Percentiles rank a stretch among this genome's conserved stretches.
Evolutionary conservation across 2,113 vertebrate species (phyloP).

Genomic region (Hippocampus abdominalis): DNA sequence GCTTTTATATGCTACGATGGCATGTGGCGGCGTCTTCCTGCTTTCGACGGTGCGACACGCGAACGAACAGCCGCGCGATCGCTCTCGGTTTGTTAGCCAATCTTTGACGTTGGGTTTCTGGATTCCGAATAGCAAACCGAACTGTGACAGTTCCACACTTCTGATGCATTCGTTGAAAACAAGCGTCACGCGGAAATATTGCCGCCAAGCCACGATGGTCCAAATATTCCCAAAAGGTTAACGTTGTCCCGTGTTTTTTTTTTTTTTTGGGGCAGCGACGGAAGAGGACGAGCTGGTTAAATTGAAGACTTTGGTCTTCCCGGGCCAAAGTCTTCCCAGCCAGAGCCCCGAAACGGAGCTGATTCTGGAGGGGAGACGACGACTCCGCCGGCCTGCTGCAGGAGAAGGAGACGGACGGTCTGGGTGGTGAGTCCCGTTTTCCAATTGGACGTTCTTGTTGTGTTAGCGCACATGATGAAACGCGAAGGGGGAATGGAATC

Average conservation of each 20-base stretch:
- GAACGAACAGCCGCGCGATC: not conserved
- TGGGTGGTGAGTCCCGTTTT: constrained; percentile 79
- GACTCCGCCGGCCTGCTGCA: constrained; percentile 89
- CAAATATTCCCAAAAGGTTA: not conserved
- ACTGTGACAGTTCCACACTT: not conserved
- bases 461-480: not conserved
- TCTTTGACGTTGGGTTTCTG: not conserved
- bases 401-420: constrained; percentile 93
- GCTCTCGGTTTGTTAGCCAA: not conserved
- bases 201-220: not conserved
- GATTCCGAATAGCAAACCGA: too few relatives aligned
- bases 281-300: constrained; percentile 81
- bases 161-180: not conserved
- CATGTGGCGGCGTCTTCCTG: constrained; percentile 9
- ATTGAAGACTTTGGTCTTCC: constrained; percentile 78
- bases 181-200: not conserved
- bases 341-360: constrained; percentile 88
- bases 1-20: constrained; percentile 41
- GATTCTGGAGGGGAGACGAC: constrained; percentile 89
- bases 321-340: constrained; percentile 79
- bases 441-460: not conserved
- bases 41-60: constrained; percentile 13
- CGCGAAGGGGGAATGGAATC: too few relatives aligned
- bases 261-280: constrained; percentile 67
- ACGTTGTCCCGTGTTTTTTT: not conserved